Base-by-base conservation (phyloP, 1,140 invertebrate genomes). In the Ditylenchus dipsaci region DNA sequence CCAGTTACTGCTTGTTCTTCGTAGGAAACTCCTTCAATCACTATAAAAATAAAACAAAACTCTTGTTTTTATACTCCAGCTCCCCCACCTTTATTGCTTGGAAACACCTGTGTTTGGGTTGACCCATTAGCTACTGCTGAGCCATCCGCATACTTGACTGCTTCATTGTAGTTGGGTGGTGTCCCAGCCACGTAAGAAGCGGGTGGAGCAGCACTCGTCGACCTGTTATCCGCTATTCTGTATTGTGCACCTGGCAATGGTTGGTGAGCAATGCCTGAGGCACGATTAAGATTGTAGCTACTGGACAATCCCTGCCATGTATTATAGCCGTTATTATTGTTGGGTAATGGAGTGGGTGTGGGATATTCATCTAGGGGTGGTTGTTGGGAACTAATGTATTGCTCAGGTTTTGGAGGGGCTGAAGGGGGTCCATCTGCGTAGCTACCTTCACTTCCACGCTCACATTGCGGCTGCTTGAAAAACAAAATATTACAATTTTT, bases 391-490 rank as follows among this genome's bases (percentile, higher is more conserved):
- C n/a, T 53, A 7, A 15, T 53, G 23, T 53, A 53, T 26, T 53
- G 49, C n/a, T n/a, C n/a, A 19, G 49, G n/a, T 53, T 3, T 21
- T 3, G 49, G 15, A 53, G 49, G 3, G 8, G 49, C 3, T 26
- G 49, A 53, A 53, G 23, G 49, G 3, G 3, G n/a, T 5, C 23
- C 23, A 8, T 53, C 8, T 19, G n/a, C 49, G 15, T 21, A 19
- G 15, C 23, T 21, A 21, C 15, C 49, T 26, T 26, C 49, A 21
- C n/a, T 26, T 53, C 8, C n/a, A 53, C 15, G 3, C 49, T 53
- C 49, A 53, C 49, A 53, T 53, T 53, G 49, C 23, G 49, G 49
- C 23, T 53, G 49, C 49, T 53, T 3, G n/a, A n/a, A n/a, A n/a
- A n/a, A 38, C 33, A 38, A 38, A 38, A 38, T 38, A 38, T n/a